Evolutionary conservation across 2,797 vertebrate genomes (phyloP).

Genomic region (Vultur gryphus): DNA sequence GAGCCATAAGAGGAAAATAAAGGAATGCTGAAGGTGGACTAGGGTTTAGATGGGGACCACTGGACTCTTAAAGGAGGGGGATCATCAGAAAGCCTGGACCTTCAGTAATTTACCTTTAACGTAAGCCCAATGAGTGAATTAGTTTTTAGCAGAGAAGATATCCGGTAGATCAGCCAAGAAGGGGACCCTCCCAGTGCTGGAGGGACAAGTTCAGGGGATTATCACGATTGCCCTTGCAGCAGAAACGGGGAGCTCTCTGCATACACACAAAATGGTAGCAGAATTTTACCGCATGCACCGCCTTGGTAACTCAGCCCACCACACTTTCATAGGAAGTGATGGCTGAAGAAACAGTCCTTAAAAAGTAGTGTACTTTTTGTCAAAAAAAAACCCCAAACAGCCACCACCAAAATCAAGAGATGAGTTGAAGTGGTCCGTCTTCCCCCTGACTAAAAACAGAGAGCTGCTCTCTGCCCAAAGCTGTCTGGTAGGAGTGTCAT

Average conservation of each 20-base stretch:
- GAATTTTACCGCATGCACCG: background rate
- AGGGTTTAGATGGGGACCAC: background rate
- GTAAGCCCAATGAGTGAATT: background rate
- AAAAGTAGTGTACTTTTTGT: background rate
- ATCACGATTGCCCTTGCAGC: background rate
- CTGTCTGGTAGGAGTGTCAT: background rate
- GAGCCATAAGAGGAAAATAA: background rate
- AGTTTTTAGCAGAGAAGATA: background rate
- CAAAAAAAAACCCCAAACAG: background rate
- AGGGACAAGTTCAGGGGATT: background rate
- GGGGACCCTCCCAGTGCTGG: rapidly evolving
- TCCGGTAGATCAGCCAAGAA: background rate
- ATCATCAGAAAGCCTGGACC: background rate
- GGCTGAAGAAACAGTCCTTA: background rate
- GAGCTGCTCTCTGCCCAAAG: background rate
- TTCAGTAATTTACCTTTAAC: background rate
- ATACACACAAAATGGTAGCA: background rate
- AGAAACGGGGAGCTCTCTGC: background rate
- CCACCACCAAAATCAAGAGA: background rate
- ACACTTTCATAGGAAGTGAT: background rate
- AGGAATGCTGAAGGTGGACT: background rate
- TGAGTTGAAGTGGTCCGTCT: background rate
- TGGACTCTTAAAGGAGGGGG: background rate
- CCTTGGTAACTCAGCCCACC: background rate
- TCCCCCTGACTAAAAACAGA: background rate